Evolutionary conservation across 2,797 vertebrate species (phyloP).

Genomic region (Oryzias sinensis): DNA sequence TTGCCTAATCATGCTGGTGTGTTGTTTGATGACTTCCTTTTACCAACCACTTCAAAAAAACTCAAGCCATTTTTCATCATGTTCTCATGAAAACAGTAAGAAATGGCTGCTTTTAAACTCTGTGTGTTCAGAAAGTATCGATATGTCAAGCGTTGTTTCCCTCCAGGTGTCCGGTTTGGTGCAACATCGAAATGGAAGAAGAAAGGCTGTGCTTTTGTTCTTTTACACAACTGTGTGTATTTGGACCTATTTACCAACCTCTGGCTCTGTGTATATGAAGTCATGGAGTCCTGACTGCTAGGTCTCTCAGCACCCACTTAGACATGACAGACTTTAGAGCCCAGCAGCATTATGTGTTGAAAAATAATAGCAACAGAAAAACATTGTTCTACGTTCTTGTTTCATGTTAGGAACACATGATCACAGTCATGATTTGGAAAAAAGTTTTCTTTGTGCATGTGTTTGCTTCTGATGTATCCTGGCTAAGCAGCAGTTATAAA

Average conservation of each 20-base stretch:
- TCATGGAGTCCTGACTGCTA: constrained; percentile 55
- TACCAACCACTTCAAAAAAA: no score
- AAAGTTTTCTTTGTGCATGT: constrained; percentile 42
- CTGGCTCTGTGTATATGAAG: constrained; percentile 65
- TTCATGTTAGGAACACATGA: constrained; percentile 45
- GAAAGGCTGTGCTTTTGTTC: no score
- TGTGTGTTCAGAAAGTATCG: no score
- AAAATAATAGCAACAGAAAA: constrained; percentile 62
- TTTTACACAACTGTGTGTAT: no score
- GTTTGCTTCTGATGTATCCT: constrained; percentile 33
- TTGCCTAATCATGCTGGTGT: no score
- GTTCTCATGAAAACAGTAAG: no score
- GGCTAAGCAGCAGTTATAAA: constrained; percentile 25
- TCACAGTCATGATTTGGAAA: constrained; percentile 57
- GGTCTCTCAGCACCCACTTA: constrained; percentile 76
- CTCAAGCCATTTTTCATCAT: no score
- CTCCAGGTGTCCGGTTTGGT: no score
- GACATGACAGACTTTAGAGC: constrained; percentile 62
- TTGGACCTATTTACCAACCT: constrained; percentile 3
- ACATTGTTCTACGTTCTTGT: constrained; percentile 51
- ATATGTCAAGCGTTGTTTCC: no score
- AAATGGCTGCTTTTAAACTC: no score
- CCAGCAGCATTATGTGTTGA: constrained; percentile 59
- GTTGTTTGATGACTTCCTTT: no score
- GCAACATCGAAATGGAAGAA: no score